Evolutionary conservation across 92 coral and sea anemone genomes (phyloP).

Genomic region (Meandrina meandrites): DNA sequence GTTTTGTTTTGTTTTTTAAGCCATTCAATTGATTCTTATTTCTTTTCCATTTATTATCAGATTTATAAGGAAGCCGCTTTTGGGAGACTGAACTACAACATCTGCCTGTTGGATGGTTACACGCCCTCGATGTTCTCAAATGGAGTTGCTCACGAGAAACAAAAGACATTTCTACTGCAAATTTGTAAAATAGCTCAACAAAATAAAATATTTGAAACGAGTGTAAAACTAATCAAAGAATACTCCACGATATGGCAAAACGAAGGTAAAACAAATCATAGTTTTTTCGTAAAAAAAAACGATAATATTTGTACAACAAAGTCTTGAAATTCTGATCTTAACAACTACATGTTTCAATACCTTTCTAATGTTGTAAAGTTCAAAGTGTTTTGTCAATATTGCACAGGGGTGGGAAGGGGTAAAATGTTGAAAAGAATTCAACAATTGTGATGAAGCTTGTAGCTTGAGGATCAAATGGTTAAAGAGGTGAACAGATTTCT

Average conservation of each 20-base stretch:
- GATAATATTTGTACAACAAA: no score
- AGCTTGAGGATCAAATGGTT: no score
- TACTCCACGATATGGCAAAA: conserved; percentile 72
- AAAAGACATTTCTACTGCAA: conserved; percentile 71
- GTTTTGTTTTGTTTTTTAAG: background rate
- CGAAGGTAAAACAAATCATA: conserved; percentile 50
- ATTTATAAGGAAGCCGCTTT: conserved; percentile 81
- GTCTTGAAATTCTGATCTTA: no score
- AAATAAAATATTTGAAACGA: conserved; percentile 58
- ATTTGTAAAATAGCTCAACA: conserved; percentile 74
- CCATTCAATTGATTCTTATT: background rate
- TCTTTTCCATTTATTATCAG: conserved; percentile 16
- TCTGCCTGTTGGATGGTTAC: conserved; percentile 61
- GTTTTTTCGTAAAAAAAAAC: background rate
- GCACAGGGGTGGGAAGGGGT: no score
- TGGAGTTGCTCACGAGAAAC: conserved; percentile 74
- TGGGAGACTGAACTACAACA: conserved; percentile 75
- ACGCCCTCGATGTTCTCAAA: conserved; percentile 81
- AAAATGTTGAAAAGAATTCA: no score
- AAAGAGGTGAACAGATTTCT: no score
- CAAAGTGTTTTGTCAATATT: no score
- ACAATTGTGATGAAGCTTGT: no score
- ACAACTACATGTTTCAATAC: no score
- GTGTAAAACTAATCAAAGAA: conserved; percentile 44
- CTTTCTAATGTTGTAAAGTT: no score